Evolutionary conservation across 2,888 invertebrate species (phyloP).

Genomic region (Taenaris catops): DNA sequence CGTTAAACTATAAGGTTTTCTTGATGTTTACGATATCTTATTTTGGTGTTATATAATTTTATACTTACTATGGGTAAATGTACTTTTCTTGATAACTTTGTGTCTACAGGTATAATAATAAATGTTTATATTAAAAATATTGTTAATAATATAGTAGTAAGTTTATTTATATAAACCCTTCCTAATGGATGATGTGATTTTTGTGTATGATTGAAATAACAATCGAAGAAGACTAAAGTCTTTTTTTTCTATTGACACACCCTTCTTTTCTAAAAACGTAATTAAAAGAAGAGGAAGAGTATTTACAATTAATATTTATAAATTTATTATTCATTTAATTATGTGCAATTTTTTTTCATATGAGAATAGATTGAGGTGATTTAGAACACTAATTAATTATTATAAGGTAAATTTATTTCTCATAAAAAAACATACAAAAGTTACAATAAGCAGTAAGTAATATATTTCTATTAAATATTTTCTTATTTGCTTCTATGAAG

Average conservation of each 20-base stretch:
- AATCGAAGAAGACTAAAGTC: conserved; percentile 2
- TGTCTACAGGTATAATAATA: conserved; percentile 16
- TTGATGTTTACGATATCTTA: conserved; percentile 13
- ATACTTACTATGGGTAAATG: conserved; percentile 14
- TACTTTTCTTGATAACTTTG: conserved; percentile 15
- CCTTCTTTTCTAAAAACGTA: neutral
- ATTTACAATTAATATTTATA: too few relatives aligned
- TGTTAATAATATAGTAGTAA: conserved; percentile 12
- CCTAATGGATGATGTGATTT: conserved; percentile 9
- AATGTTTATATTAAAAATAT: conserved; percentile 20
- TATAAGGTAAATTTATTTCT: too few relatives aligned
- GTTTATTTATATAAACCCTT: conserved; percentile 5
- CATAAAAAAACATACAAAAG: too few relatives aligned
- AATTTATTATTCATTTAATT: too few relatives aligned
- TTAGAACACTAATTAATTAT: too few relatives aligned
- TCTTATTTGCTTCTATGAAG: too few relatives aligned
- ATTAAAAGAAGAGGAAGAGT: too few relatives aligned
- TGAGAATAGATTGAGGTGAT: too few relatives aligned
- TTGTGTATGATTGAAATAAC: conserved; percentile 12
- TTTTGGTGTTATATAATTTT: conserved; percentile 17
- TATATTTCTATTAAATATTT: too few relatives aligned
- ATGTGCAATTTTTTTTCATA: too few relatives aligned
- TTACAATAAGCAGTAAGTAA: too few relatives aligned
- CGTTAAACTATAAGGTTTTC: conserved; percentile 6
- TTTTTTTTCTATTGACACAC: neutral